Evolutionary conservation across 2,888 invertebrate genomes (phyloP).

Genomic region (Dryocosmus kuriphilus): DNA sequence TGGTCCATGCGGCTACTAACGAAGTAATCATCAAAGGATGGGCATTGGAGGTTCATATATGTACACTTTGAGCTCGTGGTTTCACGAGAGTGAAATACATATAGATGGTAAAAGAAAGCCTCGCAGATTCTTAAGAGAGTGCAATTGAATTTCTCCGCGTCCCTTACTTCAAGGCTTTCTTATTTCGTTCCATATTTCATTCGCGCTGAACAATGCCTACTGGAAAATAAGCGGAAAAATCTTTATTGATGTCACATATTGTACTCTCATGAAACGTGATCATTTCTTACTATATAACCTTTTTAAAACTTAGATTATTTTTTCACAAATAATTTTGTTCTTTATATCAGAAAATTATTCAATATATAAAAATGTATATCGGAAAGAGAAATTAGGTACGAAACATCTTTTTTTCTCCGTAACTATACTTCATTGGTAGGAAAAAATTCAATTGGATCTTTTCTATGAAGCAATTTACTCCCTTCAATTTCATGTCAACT

Average conservation of each 20-base stretch:
- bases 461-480: neutral
- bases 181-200: conserved; percentile 19
- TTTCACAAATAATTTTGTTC: neutral
- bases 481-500: neutral
- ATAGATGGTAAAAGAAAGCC: neutral
- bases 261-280: neutral
- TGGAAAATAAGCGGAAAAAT: conserved; percentile 18
- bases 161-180: conserved; percentile 10
- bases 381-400: no score
- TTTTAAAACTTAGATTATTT: neutral
- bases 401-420: conserved; percentile 16
- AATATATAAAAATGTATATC: neutral
- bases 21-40: conserved; percentile 24
- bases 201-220: conserved; percentile 16
- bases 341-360: neutral
- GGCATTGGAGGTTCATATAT: neutral
- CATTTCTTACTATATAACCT: conserved; percentile 28
- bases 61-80: neutral
- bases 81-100: conserved; percentile 6
- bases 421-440: neutral
- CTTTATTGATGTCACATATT: conserved; percentile 26
- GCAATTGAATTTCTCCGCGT: conserved; percentile 28
- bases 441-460: conserved; percentile 12
- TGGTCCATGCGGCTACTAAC: neutral
- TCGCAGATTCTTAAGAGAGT: conserved; percentile 10